Evolutionary conservation across 1,140 invertebrate species (phyloP).

Genomic region (Drosophila lacteicornis): DNA sequence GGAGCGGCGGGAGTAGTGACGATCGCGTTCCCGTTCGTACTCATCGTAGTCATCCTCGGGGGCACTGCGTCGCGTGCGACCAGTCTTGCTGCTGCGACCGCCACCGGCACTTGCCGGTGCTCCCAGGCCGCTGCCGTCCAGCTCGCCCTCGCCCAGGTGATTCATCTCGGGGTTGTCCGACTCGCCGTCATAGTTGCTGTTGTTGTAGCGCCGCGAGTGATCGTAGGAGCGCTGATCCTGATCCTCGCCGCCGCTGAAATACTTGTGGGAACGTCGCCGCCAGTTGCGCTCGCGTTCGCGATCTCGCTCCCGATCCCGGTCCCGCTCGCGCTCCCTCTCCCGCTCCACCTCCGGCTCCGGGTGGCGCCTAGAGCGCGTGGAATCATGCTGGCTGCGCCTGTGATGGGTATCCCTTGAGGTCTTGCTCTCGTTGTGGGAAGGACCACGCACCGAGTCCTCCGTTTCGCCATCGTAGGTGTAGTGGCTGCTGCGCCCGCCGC

Average conservation of each 20-base stretch:
- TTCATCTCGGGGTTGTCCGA: constrained; percentile 56
- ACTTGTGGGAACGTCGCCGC: constrained; percentile 44
- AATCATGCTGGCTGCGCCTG: constrained; percentile 45
- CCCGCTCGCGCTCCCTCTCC: constrained; percentile 45
- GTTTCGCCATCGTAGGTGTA: constrained; percentile 70
- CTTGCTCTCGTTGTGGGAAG: constrained; percentile 26
- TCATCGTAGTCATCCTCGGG: constrained; percentile 66
- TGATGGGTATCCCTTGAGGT: constrained; percentile 47
- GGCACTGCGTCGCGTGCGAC: constrained; percentile 49
- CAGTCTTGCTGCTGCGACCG: constrained; percentile 62
- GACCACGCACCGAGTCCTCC: constrained; percentile 70
- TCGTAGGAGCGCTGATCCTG: constrained; percentile 29
- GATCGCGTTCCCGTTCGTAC: constrained; percentile 37
- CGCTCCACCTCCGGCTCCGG: constrained; percentile 36
- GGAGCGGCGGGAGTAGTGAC: constrained; percentile 17
- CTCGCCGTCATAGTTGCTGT: constrained; percentile 67
- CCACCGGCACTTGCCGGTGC: constrained; percentile 24
- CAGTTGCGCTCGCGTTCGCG: constrained; percentile 35
- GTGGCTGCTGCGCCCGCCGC: constrained; percentile 55
- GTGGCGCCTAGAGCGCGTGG: constrained; percentile 30
- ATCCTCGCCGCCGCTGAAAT: constrained; percentile 46
- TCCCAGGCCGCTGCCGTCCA: constrained; percentile 37
- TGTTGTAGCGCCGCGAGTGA: constrained; percentile 58
- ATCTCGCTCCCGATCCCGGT: constrained; percentile 45
- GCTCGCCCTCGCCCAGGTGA: constrained; percentile 46